phyloP scores from a whole-genome alignment of 1,140 invertebrate genomes.

The Dufourea novaeangliae region DNA sequence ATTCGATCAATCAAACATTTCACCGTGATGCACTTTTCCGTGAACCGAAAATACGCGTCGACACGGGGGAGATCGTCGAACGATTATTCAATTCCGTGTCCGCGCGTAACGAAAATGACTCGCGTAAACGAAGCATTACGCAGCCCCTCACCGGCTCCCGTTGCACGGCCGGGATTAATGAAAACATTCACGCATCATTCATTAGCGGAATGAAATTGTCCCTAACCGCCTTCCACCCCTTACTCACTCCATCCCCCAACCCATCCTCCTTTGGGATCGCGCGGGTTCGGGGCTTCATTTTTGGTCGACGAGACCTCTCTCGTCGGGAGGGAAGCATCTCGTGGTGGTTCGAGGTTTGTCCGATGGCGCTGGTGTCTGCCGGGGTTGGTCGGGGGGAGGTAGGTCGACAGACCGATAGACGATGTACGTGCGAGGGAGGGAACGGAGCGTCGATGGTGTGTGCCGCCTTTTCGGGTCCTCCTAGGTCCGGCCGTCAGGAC shows the following conservation, averaged over 20 bases:
- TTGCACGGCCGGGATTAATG: neutral
- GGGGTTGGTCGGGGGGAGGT: slow-evolving; percentile 34
- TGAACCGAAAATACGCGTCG: neutral
- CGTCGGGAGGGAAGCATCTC: slow-evolving; percentile 21
- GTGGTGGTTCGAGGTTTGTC: neutral
- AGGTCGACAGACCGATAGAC: slow-evolving; percentile 31
- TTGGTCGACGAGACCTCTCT: slow-evolving; percentile 31
- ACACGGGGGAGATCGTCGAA: neutral
- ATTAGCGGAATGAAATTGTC: slow-evolving; percentile 28
- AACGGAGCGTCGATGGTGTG: slow-evolving; percentile 55
- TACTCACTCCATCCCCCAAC: neutral
- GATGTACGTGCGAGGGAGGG: slow-evolving; percentile 49
- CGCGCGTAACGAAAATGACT: neutral
- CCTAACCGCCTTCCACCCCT: neutral
- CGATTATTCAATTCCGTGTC: neutral
- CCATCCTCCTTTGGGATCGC: neutral
- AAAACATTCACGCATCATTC: slow-evolving; percentile 19
- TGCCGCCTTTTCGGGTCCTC: slow-evolving; percentile 48
- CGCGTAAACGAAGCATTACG: neutral
- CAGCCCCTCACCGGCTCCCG: neutral
- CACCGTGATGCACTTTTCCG: too few relatives aligned
- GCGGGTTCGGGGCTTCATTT: neutral
- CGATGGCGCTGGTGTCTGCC: slow-evolving; percentile 7
- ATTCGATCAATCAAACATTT: too few relatives aligned
- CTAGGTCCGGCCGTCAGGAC: slow-evolving; percentile 31